Evolutionary conservation across 2,113 vertebrate species (phyloP), one percentile per base, ranked within the genome.

Genomic region (Eptatretus burgeri): DNA sequence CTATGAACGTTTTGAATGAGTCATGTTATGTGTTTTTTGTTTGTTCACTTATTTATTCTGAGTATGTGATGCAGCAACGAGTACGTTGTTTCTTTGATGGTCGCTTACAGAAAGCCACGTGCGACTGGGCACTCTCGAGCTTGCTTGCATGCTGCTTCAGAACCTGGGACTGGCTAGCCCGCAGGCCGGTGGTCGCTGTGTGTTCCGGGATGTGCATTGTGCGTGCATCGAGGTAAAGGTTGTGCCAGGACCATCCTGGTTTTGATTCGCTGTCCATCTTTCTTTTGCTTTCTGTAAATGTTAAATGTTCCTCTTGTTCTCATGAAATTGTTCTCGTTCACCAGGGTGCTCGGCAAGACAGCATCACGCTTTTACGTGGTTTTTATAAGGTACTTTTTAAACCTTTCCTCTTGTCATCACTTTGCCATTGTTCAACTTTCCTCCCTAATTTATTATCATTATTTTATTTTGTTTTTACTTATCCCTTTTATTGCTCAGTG

Each of bases 281-380:
- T 60, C 20, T 17, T 60, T 60, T 20, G 2, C 53, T 56, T 56
- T 56, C 53, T n/a, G 53, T n/a, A 7, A 60, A 60, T 60, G 16
- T 60, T 60, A 60, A n/a, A n/a, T 16, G 16, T 60, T 60, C 19
- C 7, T 60, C 16, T 60, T 60, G 16, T 60, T 60, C 9, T 60
- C 19, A 60, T 60, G 16, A n/a, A n/a, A 60, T 60, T 60, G 53
- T 60, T 60, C 19, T 20, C 10, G 16, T 60, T 11, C 10, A n/a
- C 3, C 73, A 94, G 91, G 91, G 91, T 9, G 91, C 85, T 1
- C 80, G 82, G 71, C 88, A 94, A 70, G 91, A 98, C 72, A 91
- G 91, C 16, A 79, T 95, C 65, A 84, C 89, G 70, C 78, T 94
- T 9, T 74, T 87, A 1, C 79, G 89, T 14, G 74, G 79, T 53